Base-by-base conservation (phyloP, 2,888 invertebrate species). In the Shargacucullia verbasci region DNA sequence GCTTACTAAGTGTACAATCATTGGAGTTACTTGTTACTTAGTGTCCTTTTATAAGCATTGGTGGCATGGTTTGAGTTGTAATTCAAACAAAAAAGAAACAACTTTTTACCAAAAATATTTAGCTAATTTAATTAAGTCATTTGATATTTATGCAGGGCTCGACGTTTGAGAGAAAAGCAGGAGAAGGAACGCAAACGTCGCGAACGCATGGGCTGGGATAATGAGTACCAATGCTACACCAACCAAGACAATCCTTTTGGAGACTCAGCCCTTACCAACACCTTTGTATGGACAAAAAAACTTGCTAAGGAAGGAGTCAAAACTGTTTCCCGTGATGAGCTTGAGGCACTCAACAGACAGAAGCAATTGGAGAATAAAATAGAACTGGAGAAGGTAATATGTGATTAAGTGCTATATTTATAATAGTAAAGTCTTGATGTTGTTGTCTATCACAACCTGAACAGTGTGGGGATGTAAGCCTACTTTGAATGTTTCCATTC, bases 221-320 rank as follows among this genome's bases (percentile, higher is more conserved):
- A 97, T 69, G 99, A 99, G 87, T 99, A 99, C 85, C 95, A 99
- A 62, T 98, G 98, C 82, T 99, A 99, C 83, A 99, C 99, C 0
- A 99, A 99, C 88, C 97, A 98, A 48, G 99, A 99, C 88, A 99
- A 99, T 92, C 99, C 99, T 0, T 99, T 99, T 88, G 99, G 99
- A 0, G 99, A 99, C 94, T 98, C 98, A 0, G 98, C 98, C 79
- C 95, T 99, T 35, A 95, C 99, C 5, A 97, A 99, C 31, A 98
- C 98, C 0, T 99, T 99, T 90, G 98, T 99, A 0, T 99, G 99
- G 99, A 95, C 95, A 15, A 99, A 99, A 89, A 99, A 99, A 87
- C 94, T 99, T 44, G 97, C 99, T 57, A 98, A 98, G 79, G 98
- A 99, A 82, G 99, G 99, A 0, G 93, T 98, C 0, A 95, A 96